Base-by-base conservation (phyloP, 2,888 invertebrate species). In the Drosophila stalkeri region DNA sequence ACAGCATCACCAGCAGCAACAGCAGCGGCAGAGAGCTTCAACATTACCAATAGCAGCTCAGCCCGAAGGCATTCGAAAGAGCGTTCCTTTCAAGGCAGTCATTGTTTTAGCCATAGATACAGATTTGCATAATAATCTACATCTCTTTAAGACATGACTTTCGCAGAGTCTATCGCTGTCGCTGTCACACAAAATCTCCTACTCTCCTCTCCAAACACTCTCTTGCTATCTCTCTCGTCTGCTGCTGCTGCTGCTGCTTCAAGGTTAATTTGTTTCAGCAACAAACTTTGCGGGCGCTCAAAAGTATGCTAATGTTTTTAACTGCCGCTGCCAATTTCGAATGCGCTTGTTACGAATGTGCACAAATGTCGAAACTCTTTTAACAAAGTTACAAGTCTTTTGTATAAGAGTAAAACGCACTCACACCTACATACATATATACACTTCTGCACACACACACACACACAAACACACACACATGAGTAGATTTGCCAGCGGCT, bases 41-140 rank as follows among this genome's bases (percentile, higher is more conserved):
- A 27, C 27, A 37, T 14, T 5, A 12, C 37, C 37, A 14, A 37
- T 37, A 12, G 18, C 51, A 35, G 52, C 52, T 23, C n/a, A 16
- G 54, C 54, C 14, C 27, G 27, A 41, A 16, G 39, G 11, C 55
- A 39, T 18, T 3, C 7, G 55, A 27, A 59, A 44, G 51, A 47
- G 47, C 52, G n/a, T n/a, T n/a, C n/a, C 52, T 27, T 18, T 68
- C 55, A 51, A 51, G 59, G 67, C 66, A 69, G 63, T 56, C 75
- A 70, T 86, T 86, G 86, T 84, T 72, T 60, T 68, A 72, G 68
- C 55, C 51, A 31, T 54, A 51, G 62, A 63, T 43, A 65, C 74
- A 79, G 77, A 86, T 88, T 86, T 86, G 84, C 89, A 88, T 86
- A 88, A 84, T 84, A 82, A 86, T 74, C 80, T 69, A 61, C 60